Percentiles rank a stretch among this genome's conserved stretches.
Evolutionary conservation across 2,888 invertebrate species (phyloP).

Genomic region (Drosophila leonis): DNA sequence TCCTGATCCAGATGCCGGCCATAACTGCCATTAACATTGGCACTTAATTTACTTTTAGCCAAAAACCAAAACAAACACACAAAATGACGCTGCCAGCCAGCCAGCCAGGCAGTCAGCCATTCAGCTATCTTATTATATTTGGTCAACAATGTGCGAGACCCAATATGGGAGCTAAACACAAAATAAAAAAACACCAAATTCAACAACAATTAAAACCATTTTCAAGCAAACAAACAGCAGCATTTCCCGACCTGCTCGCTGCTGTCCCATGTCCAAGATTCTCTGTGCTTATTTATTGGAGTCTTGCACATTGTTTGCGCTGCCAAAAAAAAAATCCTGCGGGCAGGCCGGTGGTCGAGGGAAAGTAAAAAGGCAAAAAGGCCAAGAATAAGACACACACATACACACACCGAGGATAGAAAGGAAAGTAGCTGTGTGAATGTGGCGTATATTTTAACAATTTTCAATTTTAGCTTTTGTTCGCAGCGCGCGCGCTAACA

Average conservation of each 20-base stretch:
- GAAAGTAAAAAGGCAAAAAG: slow-evolving; percentile 77
- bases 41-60: slow-evolving; percentile 79
- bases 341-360: slow-evolving; percentile 14
- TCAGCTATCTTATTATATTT: slow-evolving; percentile 73
- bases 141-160: slow-evolving; percentile 70
- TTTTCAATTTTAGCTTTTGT: slow-evolving; percentile 81
- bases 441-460: slow-evolving; percentile 72
- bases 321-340: slow-evolving; percentile 40
- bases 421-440: slow-evolving; percentile 64
- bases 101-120: slow-evolving; percentile 31
- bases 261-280: slow-evolving; percentile 33
- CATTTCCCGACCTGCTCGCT: slow-evolving; percentile 33
- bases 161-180: slow-evolving; percentile 55
- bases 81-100: slow-evolving; percentile 63
- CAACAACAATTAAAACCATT: slow-evolving; percentile 80
- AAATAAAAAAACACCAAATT: slow-evolving; percentile 41
- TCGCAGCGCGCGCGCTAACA: slow-evolving; percentile 54
- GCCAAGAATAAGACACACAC: slow-evolving; percentile 63
- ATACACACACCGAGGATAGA: slow-evolving; percentile 37
- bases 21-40: slow-evolving; percentile 80
- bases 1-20: slow-evolving; percentile 76
- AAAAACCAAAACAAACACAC: slow-evolving; percentile 73
- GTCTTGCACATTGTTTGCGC: slow-evolving; percentile 76
- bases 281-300: slow-evolving; percentile 77
- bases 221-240: slow-evolving; percentile 70